A percentile compares a stretch with the other conserved stretches of the same genome.
These are phyloP conservation scores for Colaptes auratus DNA, from an alignment of 2,113 vertebrate species.

Conservation along the genomic window DNA sequence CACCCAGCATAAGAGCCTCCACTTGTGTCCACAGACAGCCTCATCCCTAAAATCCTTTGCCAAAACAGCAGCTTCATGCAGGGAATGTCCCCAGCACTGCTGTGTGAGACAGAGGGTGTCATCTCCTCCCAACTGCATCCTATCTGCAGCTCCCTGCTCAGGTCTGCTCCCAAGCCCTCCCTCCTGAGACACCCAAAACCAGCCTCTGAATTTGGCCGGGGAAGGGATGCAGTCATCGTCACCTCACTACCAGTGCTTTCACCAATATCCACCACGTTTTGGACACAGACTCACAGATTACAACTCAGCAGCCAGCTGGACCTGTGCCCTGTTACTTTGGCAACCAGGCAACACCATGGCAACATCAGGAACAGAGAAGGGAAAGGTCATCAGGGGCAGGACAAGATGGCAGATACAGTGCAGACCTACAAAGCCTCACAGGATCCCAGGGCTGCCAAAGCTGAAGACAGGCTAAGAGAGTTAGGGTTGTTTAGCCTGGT, in stretches of 20 bases:
- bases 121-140: neutral
- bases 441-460: too few relatives aligned
- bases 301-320: neutral
- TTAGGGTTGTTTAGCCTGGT: too few relatives aligned
- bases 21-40: too few relatives aligned
- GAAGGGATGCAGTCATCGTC: neutral
- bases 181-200: neutral
- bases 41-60: neutral
- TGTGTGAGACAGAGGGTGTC: too few relatives aligned
- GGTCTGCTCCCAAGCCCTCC: fast-evolving
- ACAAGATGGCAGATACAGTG: fast-evolving
- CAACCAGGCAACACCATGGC: neutral
- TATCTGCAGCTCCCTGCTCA: too few relatives aligned
- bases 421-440: too few relatives aligned
- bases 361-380: neutral
- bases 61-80: neutral
- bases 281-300: neutral
- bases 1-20: neutral
- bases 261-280: neutral
- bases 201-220: fast-evolving
- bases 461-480: too few relatives aligned
- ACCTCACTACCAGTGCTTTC: neutral
- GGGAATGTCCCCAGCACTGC: neutral
- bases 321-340: neutral
- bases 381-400: neutral